Evolutionary conservation across 2,888 invertebrate species (phyloP).

Genomic region (Epsilonema sp.): DNA sequence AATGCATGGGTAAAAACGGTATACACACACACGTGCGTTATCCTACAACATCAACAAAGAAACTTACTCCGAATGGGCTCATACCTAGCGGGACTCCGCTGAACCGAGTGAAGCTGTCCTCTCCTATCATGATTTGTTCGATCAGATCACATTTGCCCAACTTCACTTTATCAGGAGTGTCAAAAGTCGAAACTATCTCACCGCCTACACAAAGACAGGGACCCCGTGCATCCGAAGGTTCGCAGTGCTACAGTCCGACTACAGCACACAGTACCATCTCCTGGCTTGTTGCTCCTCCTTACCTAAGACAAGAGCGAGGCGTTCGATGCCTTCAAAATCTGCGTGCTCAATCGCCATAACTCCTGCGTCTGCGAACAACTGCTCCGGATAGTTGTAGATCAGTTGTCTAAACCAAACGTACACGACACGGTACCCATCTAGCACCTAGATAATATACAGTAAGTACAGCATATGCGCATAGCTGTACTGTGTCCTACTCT

Average conservation of each 20-base stretch:
- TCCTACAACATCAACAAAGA: no score
- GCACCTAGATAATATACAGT: no score
- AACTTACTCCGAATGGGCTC: no score
- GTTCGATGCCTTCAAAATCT: conserved; percentile 96
- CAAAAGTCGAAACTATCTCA: conserved; percentile 95
- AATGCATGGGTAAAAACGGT: no score
- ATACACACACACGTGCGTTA: no score
- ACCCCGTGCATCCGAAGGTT: no score
- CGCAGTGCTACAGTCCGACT: no score
- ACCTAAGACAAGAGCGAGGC: conserved; percentile 85
- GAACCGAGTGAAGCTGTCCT: conserved; percentile 80
- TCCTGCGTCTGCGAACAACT: conserved; percentile 89
- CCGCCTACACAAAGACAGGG: conserved; percentile 39
- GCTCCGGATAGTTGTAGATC: conserved; percentile 99
- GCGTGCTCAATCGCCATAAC: conserved; percentile 99
- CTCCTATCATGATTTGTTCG: conserved; percentile 95
- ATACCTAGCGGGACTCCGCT: conserved; percentile 21
- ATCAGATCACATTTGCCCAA: conserved; percentile 82
- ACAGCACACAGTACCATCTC: neutral
- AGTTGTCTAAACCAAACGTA: conserved; percentile 73
- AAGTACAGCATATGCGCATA: no score
- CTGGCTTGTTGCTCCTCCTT: conserved; percentile 2
- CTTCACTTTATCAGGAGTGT: conserved; percentile 70
- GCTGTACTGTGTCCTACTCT: neutral
- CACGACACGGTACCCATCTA: no score